Conservation (phyloP, 2,888 invertebrate species). For the Sarcophaga carnaria region DNA sequence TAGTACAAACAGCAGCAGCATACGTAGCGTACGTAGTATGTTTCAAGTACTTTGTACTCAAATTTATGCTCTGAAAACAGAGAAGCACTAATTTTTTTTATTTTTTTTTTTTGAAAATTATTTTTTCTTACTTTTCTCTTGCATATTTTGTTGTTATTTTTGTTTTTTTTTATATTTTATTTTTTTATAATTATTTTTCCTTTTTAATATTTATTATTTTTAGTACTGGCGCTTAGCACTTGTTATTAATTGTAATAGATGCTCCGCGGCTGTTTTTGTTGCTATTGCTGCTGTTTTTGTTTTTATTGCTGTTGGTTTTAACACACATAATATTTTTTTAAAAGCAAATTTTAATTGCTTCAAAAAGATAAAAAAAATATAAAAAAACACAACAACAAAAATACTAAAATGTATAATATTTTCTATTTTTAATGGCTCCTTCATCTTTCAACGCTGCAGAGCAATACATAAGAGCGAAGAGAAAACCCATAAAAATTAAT, state of each 20-base stretch:
- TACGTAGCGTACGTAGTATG: neutral
- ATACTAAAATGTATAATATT: slow-evolving; percentile 14
- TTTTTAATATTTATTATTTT: slow-evolving; percentile 34
- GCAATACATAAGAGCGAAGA: neutral
- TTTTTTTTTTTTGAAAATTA: neutral
- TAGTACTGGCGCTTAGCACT: slow-evolving; percentile 15
- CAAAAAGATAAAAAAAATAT: too few relatives aligned
- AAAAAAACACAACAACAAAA: neutral
- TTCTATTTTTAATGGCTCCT: slow-evolving; percentile 8
- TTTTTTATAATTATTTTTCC: slow-evolving; percentile 41
- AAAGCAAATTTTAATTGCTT: neutral
- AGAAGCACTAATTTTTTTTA: neutral
- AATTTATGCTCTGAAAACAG: slow-evolving; percentile 53
- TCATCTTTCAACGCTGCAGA: slow-evolving; percentile 13
- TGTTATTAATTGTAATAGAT: neutral
- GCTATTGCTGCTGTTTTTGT: too few relatives aligned
- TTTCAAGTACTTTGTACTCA: slow-evolving; percentile 37
- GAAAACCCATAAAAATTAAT: slow-evolving; percentile 2
- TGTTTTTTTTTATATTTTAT: slow-evolving; percentile 2
- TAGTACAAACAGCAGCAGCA: neutral
- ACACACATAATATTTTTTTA: neutral
- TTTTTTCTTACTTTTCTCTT: slow-evolving; percentile 5
- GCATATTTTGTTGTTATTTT: slow-evolving; percentile 12
- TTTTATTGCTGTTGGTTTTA: neutral
- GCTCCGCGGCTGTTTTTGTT: too few relatives aligned